Percentiles rank a stretch among this genome's conserved stretches.
Conservation (phyloP, 2,888 invertebrate genomes). For the Eubasilissa splendida region DNA sequence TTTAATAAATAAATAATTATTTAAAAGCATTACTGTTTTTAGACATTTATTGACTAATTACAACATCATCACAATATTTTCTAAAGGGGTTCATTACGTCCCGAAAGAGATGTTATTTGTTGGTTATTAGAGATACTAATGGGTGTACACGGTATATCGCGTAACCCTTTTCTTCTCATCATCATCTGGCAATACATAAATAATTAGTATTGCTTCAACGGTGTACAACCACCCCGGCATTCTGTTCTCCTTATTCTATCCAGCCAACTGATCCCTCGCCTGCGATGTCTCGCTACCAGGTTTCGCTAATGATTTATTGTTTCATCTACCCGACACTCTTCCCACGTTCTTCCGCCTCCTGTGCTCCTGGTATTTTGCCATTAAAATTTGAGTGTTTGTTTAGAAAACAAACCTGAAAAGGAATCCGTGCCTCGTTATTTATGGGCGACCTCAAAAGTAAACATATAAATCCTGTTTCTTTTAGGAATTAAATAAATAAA, state of each 20-base stretch:
- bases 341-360: constrained; percentile 49
- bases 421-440: constrained; percentile 36
- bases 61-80: too few relatives aligned
- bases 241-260: constrained; percentile 43
- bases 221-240: constrained; percentile 19
- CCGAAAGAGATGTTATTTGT: too few relatives aligned
- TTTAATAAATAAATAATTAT: too few relatives aligned
- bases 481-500: constrained; percentile 31
- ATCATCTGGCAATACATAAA: constrained; percentile 57
- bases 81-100: too few relatives aligned
- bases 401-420: constrained; percentile 40
- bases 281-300: constrained; percentile 47
- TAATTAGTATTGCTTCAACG: constrained; percentile 52
- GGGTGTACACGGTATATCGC: background rate
- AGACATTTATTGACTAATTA: too few relatives aligned
- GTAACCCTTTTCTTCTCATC: constrained; percentile 50
- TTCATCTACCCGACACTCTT: constrained; percentile 35
- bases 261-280: constrained; percentile 50
- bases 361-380: constrained; percentile 47
- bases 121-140: constrained; percentile 22
- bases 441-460: constrained; percentile 13
- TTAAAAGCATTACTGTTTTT: too few relatives aligned
- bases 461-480: constrained; percentile 27
- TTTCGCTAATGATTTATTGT: constrained; percentile 56
- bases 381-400: constrained; percentile 52